Base-by-base conservation (phyloP, 2,888 invertebrate genomes). In the Pantelozetes paolii region DNA sequence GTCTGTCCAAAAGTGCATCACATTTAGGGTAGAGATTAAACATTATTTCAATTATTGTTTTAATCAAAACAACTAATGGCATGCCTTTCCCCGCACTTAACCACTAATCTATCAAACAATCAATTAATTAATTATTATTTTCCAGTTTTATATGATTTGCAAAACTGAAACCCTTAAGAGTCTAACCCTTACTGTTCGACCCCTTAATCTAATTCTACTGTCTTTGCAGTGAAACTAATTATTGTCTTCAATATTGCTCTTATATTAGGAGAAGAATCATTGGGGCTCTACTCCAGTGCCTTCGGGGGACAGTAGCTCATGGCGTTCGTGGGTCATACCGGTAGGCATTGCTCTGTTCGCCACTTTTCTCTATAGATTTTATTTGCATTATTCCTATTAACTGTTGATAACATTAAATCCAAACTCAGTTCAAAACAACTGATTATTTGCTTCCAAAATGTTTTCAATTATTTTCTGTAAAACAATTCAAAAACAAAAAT, bases 271-370 rank as follows among this genome's bases (percentile, higher is more conserved):
- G 36, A 67, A 67, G 40, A 67, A 67, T 40, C 67, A 67, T 23
- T 64, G 59, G 59, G 48, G 64, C 59, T 20, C 62, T 32, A 36
- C 54, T 36, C 62, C 59, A 42, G 42, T 9, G 18, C 26, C 62
- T n/a, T 64, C 45, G 11, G 73, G 73, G 42, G 64, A 72, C 23
- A 69, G 54, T 67, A 50, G 74, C 67, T 32, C 50, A 1, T 82
- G 81, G 81, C 79, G 78, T 74, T 79, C 79, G 30, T 82, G 82
- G 82, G 71, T 81, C 71, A 77, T 82, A 76, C 81, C 82, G 50
- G 79, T 81, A 76, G 79, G 79, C 48, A 75, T 82, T 71, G 82
- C 81, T 30, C 76, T 81, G 11, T 76, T 80, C 18, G 81, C 80
- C 57, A 81, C 82, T 30, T 72, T 82, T 74, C 77, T 81, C 72